Evolutionary conservation across 1,140 invertebrate genomes (phyloP).

Genomic region (Hyphantria cunea): DNA sequence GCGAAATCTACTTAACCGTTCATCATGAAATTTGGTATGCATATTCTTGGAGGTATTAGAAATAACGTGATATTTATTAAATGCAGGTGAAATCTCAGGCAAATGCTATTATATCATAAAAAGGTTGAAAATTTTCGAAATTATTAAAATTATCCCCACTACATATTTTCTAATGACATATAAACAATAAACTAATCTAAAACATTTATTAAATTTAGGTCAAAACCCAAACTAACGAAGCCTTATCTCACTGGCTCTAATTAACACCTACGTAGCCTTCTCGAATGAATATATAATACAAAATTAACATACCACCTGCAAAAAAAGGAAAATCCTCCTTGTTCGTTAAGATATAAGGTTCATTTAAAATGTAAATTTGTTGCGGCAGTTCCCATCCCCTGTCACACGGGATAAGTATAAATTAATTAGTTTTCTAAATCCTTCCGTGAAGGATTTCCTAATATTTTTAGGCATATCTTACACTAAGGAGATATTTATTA

Average conservation of each 20-base stretch:
- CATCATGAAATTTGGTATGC: no score
- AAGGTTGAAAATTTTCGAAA: neutral
- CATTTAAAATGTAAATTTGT: neutral
- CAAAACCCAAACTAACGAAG: conserved; percentile 29
- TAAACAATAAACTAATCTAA: conserved; percentile 21
- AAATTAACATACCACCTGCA: neutral
- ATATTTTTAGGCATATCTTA: conserved; percentile 12
- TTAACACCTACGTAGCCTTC: conserved; percentile 33
- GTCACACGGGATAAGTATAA: conserved; percentile 27
- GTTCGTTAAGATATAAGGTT: neutral
- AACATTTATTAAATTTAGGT: conserved; percentile 22
- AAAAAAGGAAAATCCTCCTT: conserved; percentile 8
- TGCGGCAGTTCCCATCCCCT: conserved; percentile 16
- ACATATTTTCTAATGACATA: conserved; percentile 19
- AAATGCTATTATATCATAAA: neutral
- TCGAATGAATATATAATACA: conserved; percentile 9
- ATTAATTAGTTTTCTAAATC: conserved; percentile 30
- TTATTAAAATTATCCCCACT: neutral
- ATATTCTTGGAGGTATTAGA: no score
- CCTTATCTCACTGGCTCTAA: conserved; percentile 30
- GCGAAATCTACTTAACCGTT: no score
- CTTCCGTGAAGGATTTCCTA: conserved; percentile 12
- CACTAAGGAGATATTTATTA: neutral
- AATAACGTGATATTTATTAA: no score
- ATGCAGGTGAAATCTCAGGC: no score